Conservation (phyloP, 2,113 vertebrate species). For the Nerophis ophidion region DNA sequence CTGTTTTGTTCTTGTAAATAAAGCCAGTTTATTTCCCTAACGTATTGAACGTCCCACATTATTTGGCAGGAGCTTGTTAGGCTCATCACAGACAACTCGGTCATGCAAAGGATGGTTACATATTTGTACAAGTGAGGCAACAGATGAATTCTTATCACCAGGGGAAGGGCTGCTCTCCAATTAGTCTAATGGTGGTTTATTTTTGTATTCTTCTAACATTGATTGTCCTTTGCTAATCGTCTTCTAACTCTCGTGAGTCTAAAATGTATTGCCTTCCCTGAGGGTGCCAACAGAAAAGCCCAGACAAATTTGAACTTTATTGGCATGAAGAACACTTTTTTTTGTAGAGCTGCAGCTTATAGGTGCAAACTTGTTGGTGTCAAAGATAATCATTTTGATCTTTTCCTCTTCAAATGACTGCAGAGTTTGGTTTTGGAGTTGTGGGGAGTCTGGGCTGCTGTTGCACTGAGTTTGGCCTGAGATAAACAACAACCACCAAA, state of each 20-base stretch:
- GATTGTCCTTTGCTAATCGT: constrained; percentile 14
- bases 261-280: constrained; percentile 34
- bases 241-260: constrained; percentile 29
- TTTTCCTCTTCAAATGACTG: not conserved
- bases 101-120: constrained; percentile 6
- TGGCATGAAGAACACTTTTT: constrained; percentile 4
- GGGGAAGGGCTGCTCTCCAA: constrained; percentile 16
- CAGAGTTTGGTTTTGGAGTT: not conserved
- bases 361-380: not conserved
- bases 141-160: constrained; percentile 23
- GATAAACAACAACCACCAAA: constrained; percentile 20
- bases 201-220: constrained; percentile 16
- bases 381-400: not conserved
- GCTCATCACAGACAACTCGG: constrained; percentile 28
- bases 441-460: constrained; percentile 45
- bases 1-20: not conserved
- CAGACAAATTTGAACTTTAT: constrained; percentile 35
- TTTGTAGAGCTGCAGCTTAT: constrained; percentile 17
- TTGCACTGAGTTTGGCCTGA: constrained; percentile 27
- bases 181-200: constrained; percentile 14
- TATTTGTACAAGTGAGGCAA: constrained; percentile 42
- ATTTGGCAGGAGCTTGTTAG: not conserved
- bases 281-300: constrained; percentile 51
- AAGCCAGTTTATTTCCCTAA: not conserved
- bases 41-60: no score